Base-by-base conservation (phyloP, 2,888 invertebrate species). In the Thymelicus sylvestris region DNA sequence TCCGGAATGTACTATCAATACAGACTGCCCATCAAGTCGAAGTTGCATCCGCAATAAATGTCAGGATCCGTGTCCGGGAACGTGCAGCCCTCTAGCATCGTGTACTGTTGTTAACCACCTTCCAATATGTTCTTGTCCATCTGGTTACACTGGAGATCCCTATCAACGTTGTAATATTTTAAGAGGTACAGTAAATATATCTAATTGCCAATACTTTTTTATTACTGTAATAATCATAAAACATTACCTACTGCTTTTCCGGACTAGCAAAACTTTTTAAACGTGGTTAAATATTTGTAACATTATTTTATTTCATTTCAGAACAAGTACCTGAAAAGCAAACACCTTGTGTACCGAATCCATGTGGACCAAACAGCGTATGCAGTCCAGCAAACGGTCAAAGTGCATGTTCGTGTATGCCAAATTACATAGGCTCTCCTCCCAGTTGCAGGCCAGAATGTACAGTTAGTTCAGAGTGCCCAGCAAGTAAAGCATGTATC, bases 361-460 rank as follows among this genome's bases (percentile, higher is more conserved):
- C 96, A 1, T 97, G 97, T 83, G 97, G 97, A 66, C 94, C 96
- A 44, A 97, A 97, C 80, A 96, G 97, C 70, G 90, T 96, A 78
- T 97, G 97, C 83, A 94, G 95, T 39, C 95, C 96, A 80, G 91
- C 95, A 39, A 96, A 97, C 81, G 95, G 95, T 13, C 96, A 96
- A 79, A 96, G 97, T 7, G 95, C 95, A 8, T 97, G 97, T 83
- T 96, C 96, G 31, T 97, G 97, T 82, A 89, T 96, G 81, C 95
- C 96, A 7, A 95, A 95, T 74, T 97, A 96, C 79, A 90, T 96
- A 41, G 97, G 97, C 19, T 95, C 95, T 79, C 97, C 97, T 19
- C 96, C 96, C 72, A 95, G 95, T 13, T 97, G 97, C 83, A 94
- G 97, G 77, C 97, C 97, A 10, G 97, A 97, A 88, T 97, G 97